Conservation (phyloP, 2,888 invertebrate genomes). For the Xanthia icteritia region DNA sequence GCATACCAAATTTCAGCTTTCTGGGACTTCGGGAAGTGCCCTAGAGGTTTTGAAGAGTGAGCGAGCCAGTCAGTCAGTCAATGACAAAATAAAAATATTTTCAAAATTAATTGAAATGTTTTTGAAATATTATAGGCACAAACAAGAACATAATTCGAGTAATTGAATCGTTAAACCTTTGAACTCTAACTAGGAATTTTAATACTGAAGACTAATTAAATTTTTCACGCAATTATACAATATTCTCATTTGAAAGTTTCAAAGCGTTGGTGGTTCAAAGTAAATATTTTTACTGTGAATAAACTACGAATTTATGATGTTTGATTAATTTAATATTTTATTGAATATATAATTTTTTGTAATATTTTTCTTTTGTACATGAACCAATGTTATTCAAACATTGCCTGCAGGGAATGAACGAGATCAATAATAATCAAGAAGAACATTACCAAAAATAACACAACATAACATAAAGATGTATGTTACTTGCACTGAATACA, state of each 20-base stretch:
- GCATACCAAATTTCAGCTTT: not conserved
- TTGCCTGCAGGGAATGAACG: not conserved
- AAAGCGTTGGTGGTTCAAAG: conserved; percentile 29
- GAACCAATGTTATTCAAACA: not conserved
- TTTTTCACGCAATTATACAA: conserved; percentile 49
- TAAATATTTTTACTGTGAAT: conserved; percentile 13
- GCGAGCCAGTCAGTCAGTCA: too few relatives aligned
- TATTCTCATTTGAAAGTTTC: conserved; percentile 37
- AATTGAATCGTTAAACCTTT: conserved; percentile 30
- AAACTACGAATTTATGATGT: not conserved
- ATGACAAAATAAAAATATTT: too few relatives aligned
- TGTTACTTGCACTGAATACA: conserved; percentile 5
- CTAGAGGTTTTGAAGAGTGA: too few relatives aligned
- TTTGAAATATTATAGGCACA: not conserved
- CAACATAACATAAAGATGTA: not conserved
- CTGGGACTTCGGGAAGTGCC: too few relatives aligned
- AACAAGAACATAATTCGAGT: conserved; percentile 20
- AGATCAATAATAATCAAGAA: not conserved
- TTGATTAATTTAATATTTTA: conserved; percentile 22
- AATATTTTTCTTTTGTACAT: not conserved
- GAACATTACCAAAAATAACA: conserved; percentile 4
- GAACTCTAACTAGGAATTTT: conserved; percentile 29
- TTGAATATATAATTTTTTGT: not conserved
- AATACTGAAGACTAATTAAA: conserved; percentile 34
- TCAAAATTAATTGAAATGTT: too few relatives aligned